Percentiles rank a stretch among this genome's conserved stretches.
Conservation (phyloP, 2,888 invertebrate species). For the Drosophila dives region DNA sequence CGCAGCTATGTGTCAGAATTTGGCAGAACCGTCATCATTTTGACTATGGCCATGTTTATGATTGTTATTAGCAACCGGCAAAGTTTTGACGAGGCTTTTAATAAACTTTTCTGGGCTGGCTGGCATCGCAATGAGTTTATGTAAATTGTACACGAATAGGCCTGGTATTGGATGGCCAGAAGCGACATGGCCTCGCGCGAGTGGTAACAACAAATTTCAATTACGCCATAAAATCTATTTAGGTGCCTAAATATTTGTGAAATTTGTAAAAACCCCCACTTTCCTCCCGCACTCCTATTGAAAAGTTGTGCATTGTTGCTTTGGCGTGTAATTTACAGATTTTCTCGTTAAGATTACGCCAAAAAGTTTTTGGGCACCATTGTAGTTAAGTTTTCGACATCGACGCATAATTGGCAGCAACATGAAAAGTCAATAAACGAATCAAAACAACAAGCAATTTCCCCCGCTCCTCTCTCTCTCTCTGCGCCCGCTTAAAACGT, state of each 20-base stretch:
- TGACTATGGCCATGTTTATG: slow-evolving; percentile 60
- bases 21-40: slow-evolving; percentile 65
- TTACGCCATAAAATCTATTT: slow-evolving; percentile 79
- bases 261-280: slow-evolving; percentile 50
- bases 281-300: not conserved
- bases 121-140: slow-evolving; percentile 69
- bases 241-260: slow-evolving; percentile 77
- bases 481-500: not conserved
- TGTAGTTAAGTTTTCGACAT: slow-evolving; percentile 57
- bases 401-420: slow-evolving; percentile 71
- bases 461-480: not conserved
- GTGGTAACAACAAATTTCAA: slow-evolving; percentile 75
- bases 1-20: slow-evolving; percentile 67
- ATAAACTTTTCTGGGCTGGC: slow-evolving; percentile 64
- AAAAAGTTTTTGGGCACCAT: slow-evolving; percentile 63
- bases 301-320: slow-evolving; percentile 53
- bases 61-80: slow-evolving; percentile 64
- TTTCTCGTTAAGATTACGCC: slow-evolving; percentile 77
- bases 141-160: slow-evolving; percentile 60
- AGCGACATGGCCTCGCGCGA: slow-evolving; percentile 1
- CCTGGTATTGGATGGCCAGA: slow-evolving; percentile 10
- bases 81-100: slow-evolving; percentile 64
- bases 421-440: slow-evolving; percentile 75
- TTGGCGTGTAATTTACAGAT: slow-evolving; percentile 76
- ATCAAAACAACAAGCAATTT: slow-evolving; percentile 47